A percentile compares a stretch with the other conserved stretches of the same genome.
Conservation (phyloP, 1,140 invertebrate genomes). For the Pseudomyrmex cubaensis region DNA sequence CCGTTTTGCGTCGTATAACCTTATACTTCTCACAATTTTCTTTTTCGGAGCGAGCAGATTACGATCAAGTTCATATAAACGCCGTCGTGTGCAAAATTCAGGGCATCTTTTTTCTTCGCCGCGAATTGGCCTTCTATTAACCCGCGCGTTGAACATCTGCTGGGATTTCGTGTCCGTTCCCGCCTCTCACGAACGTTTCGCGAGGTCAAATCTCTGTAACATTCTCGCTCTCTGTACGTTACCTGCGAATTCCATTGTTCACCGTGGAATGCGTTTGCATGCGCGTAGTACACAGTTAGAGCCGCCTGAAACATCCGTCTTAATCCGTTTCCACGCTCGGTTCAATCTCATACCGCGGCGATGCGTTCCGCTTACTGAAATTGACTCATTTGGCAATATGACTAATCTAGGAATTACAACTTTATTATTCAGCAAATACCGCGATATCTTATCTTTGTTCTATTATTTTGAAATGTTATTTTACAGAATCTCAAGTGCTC, state of each 20-base stretch:
- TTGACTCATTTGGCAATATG: not conserved
- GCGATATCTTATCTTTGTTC: too few relatives aligned
- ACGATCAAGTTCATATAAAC: slow-evolving; percentile 33
- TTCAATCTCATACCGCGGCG: not conserved
- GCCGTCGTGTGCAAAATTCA: slow-evolving; percentile 26
- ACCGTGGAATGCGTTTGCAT: not conserved
- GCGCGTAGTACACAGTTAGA: not conserved
- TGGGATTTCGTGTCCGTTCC: slow-evolving; percentile 9
- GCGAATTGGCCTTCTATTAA: slow-evolving; percentile 35
- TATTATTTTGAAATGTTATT: not conserved
- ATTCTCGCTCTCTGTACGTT: slow-evolving; percentile 5
- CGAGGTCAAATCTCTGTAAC: not conserved
- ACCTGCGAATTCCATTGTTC: not conserved
- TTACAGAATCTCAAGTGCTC: not conserved
- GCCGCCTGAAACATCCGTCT: not conserved
- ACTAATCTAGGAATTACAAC: too few relatives aligned
- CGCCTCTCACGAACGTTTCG: not conserved
- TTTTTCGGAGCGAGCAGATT: slow-evolving; percentile 1
- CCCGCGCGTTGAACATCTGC: slow-evolving; percentile 5
- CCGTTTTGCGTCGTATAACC: not conserved
- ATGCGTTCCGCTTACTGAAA: not conserved
- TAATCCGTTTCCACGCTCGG: not conserved
- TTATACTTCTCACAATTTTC: slow-evolving; percentile 51
- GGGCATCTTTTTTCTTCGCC: not conserved
- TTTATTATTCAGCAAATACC: too few relatives aligned